Base-by-base conservation (phyloP, 2,888 invertebrate genomes). In the Meiosimyza decipiens region DNA sequence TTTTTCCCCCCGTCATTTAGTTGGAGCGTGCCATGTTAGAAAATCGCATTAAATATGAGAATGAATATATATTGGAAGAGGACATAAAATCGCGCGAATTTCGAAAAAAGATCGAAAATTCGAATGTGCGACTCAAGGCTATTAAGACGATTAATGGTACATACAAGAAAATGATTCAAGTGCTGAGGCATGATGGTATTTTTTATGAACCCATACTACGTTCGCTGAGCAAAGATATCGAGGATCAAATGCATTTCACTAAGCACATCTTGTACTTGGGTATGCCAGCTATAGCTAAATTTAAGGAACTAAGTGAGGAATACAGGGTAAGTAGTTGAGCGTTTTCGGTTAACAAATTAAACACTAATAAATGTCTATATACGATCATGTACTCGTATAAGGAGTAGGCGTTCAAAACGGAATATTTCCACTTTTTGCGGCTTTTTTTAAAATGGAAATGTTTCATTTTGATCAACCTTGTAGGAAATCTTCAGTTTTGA, bases 191-290 rank as follows among this genome's bases (percentile, higher is more conserved):
- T 57, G 87, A 87, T 75, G 82, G 81, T 16, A 84, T 85, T 49
- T 87, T 86, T 72, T 87, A 85, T 73, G 86, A 86, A 59, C 86
- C 87, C 3, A 84, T 87, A 7, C 73, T 87, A 9, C 78, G 82
- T 12, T 86, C 87, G 4, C 80, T 87, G 0, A 79, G 80, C 55
- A 74, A 74, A 28, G 87, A 87, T 67, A 84, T 86, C 75, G 82
- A 84, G n/a, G 87, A 87, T 77, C 87, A 87, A 73, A 70, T 79
- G 1, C 81, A 79, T 22, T 87, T 87, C 52, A 84, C 85, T 11
- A 82, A 83, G 49, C 83, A 86, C 66, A 84, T 87, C 6, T 79
- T 86, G 28, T 80, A 82, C 71, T 76, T 87, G 63, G 87, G 87
- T 3, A 78, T 82, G 74, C 87, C 87, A 28, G 86, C 86, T 0